These are phyloP conservation scores for Albula goreensis DNA, from an alignment of 2,113 vertebrate genomes.

Conservation along the genomic window DNA sequence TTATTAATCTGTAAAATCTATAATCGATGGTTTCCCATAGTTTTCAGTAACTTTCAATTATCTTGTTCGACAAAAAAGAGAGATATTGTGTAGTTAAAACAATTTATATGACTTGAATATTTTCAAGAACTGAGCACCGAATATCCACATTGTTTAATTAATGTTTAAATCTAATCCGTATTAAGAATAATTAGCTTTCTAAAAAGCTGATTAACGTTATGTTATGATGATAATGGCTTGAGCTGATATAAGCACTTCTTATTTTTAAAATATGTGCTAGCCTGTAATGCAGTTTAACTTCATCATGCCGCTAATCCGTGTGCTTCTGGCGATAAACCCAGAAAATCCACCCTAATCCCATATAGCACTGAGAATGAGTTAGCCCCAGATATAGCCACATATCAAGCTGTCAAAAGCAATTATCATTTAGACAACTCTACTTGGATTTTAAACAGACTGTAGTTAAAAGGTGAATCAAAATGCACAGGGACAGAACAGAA, in stretches of 20 bases:
- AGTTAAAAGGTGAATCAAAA: slow-evolving; percentile 50
- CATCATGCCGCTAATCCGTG: slow-evolving; percentile 74
- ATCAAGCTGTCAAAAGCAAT: slow-evolving; percentile 79
- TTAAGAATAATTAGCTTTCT: slow-evolving; percentile 72
- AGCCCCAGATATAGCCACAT: slow-evolving; percentile 73
- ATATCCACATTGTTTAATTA: slow-evolving; percentile 59
- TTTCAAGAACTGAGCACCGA: slow-evolving; percentile 37
- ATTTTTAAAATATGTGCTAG: slow-evolving; percentile 52
- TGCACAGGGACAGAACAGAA: slow-evolving; percentile 23
- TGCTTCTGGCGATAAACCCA: slow-evolving; percentile 79
- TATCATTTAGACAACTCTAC: slow-evolving; percentile 73
- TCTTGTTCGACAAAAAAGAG: neutral
- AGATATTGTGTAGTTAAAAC: slow-evolving; percentile 1
- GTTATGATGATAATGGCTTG: slow-evolving; percentile 63
- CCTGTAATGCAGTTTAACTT: slow-evolving; percentile 74
- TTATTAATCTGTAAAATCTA: slow-evolving; percentile 15
- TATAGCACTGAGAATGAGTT: slow-evolving; percentile 72
- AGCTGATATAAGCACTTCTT: slow-evolving; percentile 57
- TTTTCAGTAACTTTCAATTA: slow-evolving; percentile 1
- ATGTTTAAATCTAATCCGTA: slow-evolving; percentile 67
- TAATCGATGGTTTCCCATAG: neutral
- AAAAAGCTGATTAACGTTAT: slow-evolving; percentile 70
- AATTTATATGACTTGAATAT: slow-evolving; percentile 25
- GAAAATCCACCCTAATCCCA: slow-evolving; percentile 81
- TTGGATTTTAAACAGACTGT: slow-evolving; percentile 47